Percentiles rank a stretch among this genome's conserved stretches.
These are phyloP conservation scores for Cataglyphis altisquamis DNA, from an alignment of 2,888 invertebrate genomes.

Conservation along the genomic window DNA sequence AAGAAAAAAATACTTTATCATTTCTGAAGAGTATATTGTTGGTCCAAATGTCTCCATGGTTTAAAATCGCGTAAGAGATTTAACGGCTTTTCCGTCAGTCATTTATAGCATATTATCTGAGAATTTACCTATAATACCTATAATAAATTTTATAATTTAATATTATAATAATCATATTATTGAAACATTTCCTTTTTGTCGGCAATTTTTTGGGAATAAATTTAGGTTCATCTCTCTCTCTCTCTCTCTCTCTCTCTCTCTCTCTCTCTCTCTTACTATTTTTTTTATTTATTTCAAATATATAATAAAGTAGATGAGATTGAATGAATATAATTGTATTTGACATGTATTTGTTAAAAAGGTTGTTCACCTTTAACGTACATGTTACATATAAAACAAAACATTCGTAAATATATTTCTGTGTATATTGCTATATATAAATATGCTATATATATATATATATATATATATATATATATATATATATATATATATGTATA, in stretches of 20 bases:
- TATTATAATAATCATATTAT: no score
- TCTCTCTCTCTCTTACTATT: neutral
- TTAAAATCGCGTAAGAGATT: conserved; percentile 71
- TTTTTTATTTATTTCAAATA: neutral
- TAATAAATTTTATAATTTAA: neutral
- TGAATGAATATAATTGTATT: conserved; percentile 12
- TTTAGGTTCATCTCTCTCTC: no score
- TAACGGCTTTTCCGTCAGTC: conserved; percentile 61
- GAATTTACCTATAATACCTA: conserved; percentile 64
- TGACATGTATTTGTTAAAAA: neutral
- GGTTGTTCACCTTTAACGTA: conserved; percentile 28
- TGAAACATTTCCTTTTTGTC: no score
- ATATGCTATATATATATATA: no score
- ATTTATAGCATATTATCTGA: conserved; percentile 18
- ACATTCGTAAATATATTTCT: neutral
- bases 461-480: no score
- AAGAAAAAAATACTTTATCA: conserved; percentile 59
- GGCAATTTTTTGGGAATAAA: no score
- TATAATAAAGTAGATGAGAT: neutral
- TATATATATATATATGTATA: no score
- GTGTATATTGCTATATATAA: neutral
- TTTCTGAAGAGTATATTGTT: conserved; percentile 75
- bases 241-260: neutral
- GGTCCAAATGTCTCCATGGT: conserved; percentile 74
- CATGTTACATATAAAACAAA: conserved; percentile 11